A percentile compares a stretch with the other conserved stretches of the same genome.
phyloP scores from a whole-genome alignment of 2,888 invertebrate species.

The Hypolimnas misippus region DNA sequence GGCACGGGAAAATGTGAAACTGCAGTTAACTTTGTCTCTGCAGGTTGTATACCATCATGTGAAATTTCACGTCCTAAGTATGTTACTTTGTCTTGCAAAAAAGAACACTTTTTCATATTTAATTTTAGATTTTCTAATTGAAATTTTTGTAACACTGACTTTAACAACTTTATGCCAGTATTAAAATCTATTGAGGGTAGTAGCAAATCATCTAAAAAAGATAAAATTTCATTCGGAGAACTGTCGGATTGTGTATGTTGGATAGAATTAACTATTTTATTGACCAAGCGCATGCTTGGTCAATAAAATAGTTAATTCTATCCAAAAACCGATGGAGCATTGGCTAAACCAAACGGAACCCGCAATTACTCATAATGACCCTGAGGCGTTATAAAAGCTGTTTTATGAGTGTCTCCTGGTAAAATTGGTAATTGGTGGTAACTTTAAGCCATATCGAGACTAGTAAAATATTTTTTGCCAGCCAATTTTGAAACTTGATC shows the following conservation, averaged over 20 bases:
- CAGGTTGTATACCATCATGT: slow-evolving; percentile 41
- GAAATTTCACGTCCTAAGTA: slow-evolving; percentile 47
- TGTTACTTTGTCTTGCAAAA: slow-evolving; percentile 41
- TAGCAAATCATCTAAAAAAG: slow-evolving; percentile 41
- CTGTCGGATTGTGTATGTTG: not conserved
- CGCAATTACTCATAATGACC: slow-evolving; percentile 44
- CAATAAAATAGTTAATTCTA: slow-evolving; percentile 35
- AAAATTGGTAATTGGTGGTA: slow-evolving; percentile 42
- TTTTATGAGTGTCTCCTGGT: slow-evolving; percentile 40
- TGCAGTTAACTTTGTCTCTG: slow-evolving; percentile 38
- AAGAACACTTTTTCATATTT: slow-evolving; percentile 47
- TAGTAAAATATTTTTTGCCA: slow-evolving; percentile 44
- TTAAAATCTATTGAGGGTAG: slow-evolving; percentile 30
- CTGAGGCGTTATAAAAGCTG: slow-evolving; percentile 42
- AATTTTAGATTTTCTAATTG: slow-evolving; percentile 42
- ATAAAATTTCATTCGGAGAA: slow-evolving; percentile 5
- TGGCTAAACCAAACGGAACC: slow-evolving; percentile 45
- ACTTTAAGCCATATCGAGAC: slow-evolving; percentile 42
- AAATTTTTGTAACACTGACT: slow-evolving; percentile 33
- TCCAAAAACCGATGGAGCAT: slow-evolving; percentile 43
- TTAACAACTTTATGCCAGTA: slow-evolving; percentile 37
- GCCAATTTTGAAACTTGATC: slow-evolving; percentile 44
- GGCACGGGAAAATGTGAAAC: slow-evolving; percentile 44
- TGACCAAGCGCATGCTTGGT: slow-evolving; percentile 36
- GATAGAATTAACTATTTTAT: slow-evolving; percentile 36